Conservation (phyloP, 1,140 invertebrate genomes). For the Agrilus planipennis region DNA sequence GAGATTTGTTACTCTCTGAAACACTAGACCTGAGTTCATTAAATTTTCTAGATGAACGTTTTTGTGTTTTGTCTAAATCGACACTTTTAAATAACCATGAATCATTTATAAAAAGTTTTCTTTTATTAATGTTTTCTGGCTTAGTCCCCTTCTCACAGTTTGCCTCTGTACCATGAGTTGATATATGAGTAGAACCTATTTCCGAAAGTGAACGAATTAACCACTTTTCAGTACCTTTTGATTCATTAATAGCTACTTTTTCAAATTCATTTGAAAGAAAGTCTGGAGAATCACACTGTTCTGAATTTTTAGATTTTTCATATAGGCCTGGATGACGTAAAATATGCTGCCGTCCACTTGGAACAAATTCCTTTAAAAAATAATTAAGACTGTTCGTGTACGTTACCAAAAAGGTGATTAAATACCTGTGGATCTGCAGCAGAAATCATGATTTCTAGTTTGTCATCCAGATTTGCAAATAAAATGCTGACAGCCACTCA, state of each 20-base stretch:
- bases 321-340: conserved; percentile 59
- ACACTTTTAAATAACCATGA: conserved; percentile 8
- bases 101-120: conserved; percentile 5
- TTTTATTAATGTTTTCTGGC: conserved; percentile 1
- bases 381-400: conserved; percentile 1
- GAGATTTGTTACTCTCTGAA: background rate
- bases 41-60: conserved; percentile 3
- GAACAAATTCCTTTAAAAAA: conserved; percentile 64
- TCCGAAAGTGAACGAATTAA: conserved; percentile 30
- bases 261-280: conserved; percentile 56
- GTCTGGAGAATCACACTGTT: conserved; percentile 38
- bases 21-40: conserved; percentile 5
- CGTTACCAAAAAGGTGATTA: background rate
- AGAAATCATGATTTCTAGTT: conserved; percentile 62
- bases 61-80: no score
- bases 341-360: conserved; percentile 72
- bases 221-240: conserved; percentile 53
- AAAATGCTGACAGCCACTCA: no score
- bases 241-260: conserved; percentile 58
- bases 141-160: no score
- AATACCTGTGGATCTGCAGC: conserved; percentile 68
- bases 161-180: no score
- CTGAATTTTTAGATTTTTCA: conserved; percentile 34
- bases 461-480: conserved; percentile 62
- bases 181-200: no score